phyloP scores from a whole-genome alignment of 2,888 invertebrate genomes.

The Camptogramma bilineatum region DNA sequence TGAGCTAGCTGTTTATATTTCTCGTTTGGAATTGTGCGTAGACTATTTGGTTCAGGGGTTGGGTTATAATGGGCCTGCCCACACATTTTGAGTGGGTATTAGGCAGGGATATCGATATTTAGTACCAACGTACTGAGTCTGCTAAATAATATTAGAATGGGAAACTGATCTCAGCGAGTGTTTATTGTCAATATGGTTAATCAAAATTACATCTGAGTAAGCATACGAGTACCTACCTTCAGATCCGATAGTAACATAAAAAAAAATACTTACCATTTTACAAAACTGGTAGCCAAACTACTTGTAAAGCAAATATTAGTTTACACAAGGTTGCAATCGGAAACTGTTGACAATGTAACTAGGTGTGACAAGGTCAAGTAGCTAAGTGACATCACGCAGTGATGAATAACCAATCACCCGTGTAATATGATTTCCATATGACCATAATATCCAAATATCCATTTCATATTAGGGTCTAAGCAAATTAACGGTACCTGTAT shows the following conservation, averaged over 20 bases:
- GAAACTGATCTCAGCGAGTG: too few species aligned
- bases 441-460: conserved; percentile 7
- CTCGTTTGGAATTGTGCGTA: background rate
- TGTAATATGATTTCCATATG: conserved; percentile 35
- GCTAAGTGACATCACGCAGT: conserved; percentile 63
- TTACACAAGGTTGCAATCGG: conserved; percentile 25
- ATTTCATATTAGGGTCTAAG: background rate
- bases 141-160: too few species aligned
- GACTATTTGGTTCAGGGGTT: background rate
- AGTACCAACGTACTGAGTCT: background rate
- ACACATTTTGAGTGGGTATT: background rate
- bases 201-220: too few species aligned
- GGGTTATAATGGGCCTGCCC: background rate
- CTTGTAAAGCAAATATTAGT: conserved; percentile 38
- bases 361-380: conserved; percentile 68
- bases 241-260: too few species aligned
- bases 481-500: background rate
- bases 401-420: conserved; percentile 55
- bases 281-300: background rate
- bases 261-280: background rate
- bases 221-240: too few species aligned
- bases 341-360: conserved; percentile 45
- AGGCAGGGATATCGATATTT: background rate
- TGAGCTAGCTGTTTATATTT: conserved; percentile 23
- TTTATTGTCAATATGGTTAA: too few species aligned